phyloP scores from a whole-genome alignment of 2,797 vertebrate species.

The Luscinia megarhynchos region DNA sequence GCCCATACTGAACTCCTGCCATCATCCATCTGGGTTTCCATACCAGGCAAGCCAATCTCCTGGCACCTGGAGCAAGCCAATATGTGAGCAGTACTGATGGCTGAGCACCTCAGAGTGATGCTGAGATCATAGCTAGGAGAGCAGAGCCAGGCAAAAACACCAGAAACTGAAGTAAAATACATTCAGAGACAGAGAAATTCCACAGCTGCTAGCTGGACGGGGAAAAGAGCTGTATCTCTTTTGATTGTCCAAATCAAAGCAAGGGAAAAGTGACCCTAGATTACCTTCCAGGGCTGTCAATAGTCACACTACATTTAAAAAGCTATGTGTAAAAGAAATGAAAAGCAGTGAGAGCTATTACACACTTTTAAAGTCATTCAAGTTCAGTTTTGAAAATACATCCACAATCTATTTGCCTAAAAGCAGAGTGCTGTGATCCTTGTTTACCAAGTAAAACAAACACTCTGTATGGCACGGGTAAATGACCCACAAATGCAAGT shows the following conservation, averaged over 20 bases:
- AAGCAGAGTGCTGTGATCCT: background rate
- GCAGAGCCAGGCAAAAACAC: background rate
- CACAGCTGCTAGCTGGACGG: background rate
- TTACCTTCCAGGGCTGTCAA: background rate
- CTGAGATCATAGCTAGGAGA: background rate
- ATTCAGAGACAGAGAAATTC: background rate
- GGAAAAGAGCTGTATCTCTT: background rate
- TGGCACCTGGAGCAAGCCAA: background rate
- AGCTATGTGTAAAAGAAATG: background rate
- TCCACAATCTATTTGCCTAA: constrained; percentile 24
- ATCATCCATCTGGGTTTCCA: background rate
- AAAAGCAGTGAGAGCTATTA: constrained; percentile 2
- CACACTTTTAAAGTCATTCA: background rate
- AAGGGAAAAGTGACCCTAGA: background rate
- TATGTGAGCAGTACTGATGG: rapidly evolving
- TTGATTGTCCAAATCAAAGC: background rate
- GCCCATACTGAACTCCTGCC: background rate
- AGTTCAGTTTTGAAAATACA: constrained; percentile 37
- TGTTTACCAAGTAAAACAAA: constrained; percentile 51
- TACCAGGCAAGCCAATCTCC: background rate
- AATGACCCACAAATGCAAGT: constrained; percentile 10
- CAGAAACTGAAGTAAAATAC: background rate
- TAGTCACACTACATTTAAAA: background rate
- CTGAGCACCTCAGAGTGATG: background rate
- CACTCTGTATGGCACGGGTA: background rate